Percentiles rank a stretch among this genome's conserved stretches.
Evolutionary conservation across 1,140 invertebrate genomes (phyloP).

Genomic region (Odontomachus brunneus): DNA sequence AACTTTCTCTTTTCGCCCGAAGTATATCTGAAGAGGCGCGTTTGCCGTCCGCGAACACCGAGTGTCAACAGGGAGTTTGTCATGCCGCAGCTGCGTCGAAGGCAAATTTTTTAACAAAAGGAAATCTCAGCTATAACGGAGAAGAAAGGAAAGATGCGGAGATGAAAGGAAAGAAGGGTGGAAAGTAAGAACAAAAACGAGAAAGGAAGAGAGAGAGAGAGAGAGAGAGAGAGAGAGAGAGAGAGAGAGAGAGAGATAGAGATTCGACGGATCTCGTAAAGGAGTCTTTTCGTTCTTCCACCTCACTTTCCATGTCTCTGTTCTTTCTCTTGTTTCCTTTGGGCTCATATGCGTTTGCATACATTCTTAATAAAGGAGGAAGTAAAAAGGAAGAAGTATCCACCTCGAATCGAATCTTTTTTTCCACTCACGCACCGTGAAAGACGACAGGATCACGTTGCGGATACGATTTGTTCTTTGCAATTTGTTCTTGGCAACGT

Average conservation of each 20-base stretch:
- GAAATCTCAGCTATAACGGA: not conserved
- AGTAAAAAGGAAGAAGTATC: constrained; percentile 15
- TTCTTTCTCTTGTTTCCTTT: constrained; percentile 9
- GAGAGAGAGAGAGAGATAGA: too few species aligned
- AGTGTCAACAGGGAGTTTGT: constrained; percentile 42
- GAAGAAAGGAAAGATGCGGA: not conserved
- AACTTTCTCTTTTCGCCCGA: constrained; percentile 5
- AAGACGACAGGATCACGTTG: constrained; percentile 12
- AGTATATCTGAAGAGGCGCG: not conserved
- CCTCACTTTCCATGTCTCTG: constrained; percentile 3
- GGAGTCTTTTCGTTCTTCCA: constrained; percentile 36
- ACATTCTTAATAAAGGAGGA: constrained; percentile 31
- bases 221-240: too few species aligned
- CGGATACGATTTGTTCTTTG: constrained; percentile 27
- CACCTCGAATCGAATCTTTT: not conserved
- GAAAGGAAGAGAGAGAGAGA: too few species aligned
- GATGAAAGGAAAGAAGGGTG: not conserved
- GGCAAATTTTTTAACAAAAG: constrained; percentile 59
- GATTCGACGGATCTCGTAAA: constrained; percentile 21
- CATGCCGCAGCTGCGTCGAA: constrained; percentile 1
- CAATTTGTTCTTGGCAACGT: not conserved
- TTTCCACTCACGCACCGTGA: constrained; percentile 6
- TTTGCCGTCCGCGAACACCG: not conserved
- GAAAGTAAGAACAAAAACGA: not conserved
- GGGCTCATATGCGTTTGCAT: constrained; percentile 4